These are phyloP conservation scores for Bufotes viridis DNA, from an alignment of 2,797 vertebrate species.

Conservation along the genomic window DNA sequence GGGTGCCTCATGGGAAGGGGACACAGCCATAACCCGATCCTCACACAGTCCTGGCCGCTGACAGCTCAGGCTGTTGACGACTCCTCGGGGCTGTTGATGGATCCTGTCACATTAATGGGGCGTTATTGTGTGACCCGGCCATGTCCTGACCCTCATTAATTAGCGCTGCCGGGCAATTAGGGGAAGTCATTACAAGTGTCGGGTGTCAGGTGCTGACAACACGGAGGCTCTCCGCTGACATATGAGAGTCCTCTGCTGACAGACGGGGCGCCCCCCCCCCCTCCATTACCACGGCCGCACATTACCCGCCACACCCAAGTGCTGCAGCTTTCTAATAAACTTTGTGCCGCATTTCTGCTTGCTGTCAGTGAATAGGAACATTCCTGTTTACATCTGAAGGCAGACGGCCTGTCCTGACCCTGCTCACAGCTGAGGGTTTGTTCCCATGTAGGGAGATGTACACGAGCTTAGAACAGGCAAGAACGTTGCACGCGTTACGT, in stretches of 20 bases:
- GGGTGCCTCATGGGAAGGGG: too few relatives aligned
- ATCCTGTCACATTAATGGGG: neutral
- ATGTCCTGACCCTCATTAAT: constrained; percentile 50
- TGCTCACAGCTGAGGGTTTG: neutral
- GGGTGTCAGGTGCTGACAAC: neutral
- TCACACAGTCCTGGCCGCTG: too few relatives aligned
- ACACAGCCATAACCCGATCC: too few relatives aligned
- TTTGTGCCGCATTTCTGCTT: too few relatives aligned
- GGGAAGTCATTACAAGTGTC: constrained; percentile 8
- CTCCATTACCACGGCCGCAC: too few relatives aligned
- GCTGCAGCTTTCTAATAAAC: too few relatives aligned
- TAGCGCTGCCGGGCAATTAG: constrained; percentile 36
- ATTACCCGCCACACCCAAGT: too few relatives aligned
- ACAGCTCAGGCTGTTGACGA: constrained; percentile 20
- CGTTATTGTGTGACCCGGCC: neutral
- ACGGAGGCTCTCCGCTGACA: neutral
- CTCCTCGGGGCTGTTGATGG: constrained; percentile 36
- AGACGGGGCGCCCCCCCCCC: neutral
- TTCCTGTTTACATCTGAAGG: too few relatives aligned
- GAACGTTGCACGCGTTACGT: too few relatives aligned
- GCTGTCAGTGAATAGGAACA: too few relatives aligned
- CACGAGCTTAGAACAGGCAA: neutral
- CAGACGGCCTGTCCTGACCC: neutral
- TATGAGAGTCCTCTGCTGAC: neutral
- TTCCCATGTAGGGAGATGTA: neutral